These are phyloP conservation scores for Platichthys flesus DNA, from an alignment of 2,113 vertebrate genomes.

Conservation along the genomic window DNA sequence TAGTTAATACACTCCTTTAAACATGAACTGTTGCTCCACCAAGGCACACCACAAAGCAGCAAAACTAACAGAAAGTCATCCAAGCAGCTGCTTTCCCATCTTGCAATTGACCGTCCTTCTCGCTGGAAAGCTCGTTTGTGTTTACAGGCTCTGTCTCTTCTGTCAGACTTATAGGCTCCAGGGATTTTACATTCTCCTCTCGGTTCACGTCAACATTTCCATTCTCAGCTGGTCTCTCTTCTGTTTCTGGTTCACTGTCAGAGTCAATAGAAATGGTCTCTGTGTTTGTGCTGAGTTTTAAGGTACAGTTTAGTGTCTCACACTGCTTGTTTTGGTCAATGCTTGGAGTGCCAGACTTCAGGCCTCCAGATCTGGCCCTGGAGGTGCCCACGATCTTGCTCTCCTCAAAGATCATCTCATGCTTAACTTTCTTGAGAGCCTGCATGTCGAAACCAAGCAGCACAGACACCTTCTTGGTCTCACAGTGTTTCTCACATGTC, in stretches of 20 bases:
- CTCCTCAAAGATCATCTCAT: constrained; percentile 91
- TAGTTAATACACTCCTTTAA: background rate
- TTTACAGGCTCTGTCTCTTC: constrained; percentile 23
- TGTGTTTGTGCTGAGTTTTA: constrained; percentile 55
- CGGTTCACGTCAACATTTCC: constrained; percentile 19
- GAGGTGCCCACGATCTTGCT: constrained; percentile 80
- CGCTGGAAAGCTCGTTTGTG: background rate
- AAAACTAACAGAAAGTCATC: constrained; percentile 49
- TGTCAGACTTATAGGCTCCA: constrained; percentile 24
- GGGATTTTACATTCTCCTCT: constrained; percentile 7
- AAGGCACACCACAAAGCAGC: constrained; percentile 46
- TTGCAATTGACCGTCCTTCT: constrained; percentile 42
- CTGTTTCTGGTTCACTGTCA: constrained; percentile 71
- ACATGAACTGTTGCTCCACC: constrained; percentile 8
- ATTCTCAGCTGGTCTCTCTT: constrained; percentile 75
- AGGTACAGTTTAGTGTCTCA: constrained; percentile 57
- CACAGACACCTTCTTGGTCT: constrained; percentile 86
- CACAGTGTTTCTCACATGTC: constrained; percentile 87
- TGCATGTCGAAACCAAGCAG: constrained; percentile 95
- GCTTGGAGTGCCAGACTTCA: constrained; percentile 51
- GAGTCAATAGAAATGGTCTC: constrained; percentile 79
- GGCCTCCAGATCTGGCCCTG: constrained; percentile 53
- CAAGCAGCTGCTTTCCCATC: constrained; percentile 50
- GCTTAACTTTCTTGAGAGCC: constrained; percentile 89
- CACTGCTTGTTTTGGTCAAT: constrained; percentile 46